Percentiles rank a stretch among this genome's conserved stretches.
phyloP scores from a whole-genome alignment of 92 coral and sea anemone genomes.

The Actinostola sp. region DNA sequence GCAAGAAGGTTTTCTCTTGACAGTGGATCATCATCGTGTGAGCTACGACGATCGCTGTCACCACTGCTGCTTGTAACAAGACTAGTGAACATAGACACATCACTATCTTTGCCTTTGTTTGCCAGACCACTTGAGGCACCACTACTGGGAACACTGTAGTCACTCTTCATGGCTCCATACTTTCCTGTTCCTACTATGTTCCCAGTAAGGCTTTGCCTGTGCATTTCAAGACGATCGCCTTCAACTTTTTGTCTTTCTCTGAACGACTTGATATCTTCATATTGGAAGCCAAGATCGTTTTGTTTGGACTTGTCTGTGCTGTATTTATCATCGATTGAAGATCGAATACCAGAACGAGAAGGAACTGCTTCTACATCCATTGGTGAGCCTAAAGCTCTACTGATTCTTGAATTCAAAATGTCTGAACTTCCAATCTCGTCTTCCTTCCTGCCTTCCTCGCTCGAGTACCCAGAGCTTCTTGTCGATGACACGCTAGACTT shows the following conservation, averaged over 20 bases:
- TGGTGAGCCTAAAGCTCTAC: background rate
- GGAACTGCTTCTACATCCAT: background rate
- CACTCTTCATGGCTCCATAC: background rate
- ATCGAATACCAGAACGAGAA: background rate
- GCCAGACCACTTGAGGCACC: constrained; percentile 5
- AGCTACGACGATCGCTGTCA: background rate
- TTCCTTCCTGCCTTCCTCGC: constrained; percentile 16
- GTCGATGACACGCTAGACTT: background rate
- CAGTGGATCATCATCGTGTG: background rate
- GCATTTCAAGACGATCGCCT: constrained; percentile 18
- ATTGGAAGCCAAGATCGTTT: constrained; percentile 16
- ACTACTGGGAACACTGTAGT: background rate
- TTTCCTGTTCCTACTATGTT: constrained; percentile 15
- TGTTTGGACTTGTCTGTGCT: background rate
- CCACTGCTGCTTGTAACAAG: background rate
- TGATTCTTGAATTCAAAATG: constrained; percentile 1
- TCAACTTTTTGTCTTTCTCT: constrained; percentile 20
- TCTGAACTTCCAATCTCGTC: background rate
- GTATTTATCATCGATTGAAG: background rate
- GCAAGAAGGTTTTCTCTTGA: constrained; percentile 4
- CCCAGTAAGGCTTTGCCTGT: constrained; percentile 14
- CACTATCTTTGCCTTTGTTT: background rate
- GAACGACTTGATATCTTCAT: constrained; percentile 24
- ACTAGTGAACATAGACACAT: background rate
- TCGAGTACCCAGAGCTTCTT: constrained; percentile 11